Percentiles rank a stretch among this genome's conserved stretches.
phyloP scores from a whole-genome alignment of 1,140 invertebrate species.

The Stegodyphus mimosarum region DNA sequence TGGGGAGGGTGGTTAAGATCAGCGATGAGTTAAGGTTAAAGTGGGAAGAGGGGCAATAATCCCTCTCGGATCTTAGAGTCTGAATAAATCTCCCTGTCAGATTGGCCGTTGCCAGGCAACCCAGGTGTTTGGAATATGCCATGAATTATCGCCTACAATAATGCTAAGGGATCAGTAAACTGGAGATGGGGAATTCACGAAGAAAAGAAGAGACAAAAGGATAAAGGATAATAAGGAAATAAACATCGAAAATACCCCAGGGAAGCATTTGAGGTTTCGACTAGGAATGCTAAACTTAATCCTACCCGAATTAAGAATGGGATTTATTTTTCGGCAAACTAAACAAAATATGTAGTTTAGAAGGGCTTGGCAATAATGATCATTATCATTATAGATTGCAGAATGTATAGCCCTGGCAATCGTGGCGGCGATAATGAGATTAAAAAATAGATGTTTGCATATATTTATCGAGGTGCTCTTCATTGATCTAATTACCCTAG shows the following conservation, averaged over 20 bases:
- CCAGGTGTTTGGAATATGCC: slow-evolving; percentile 53
- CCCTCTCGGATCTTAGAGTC: slow-evolving; percentile 38
- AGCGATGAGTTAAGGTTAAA: slow-evolving; percentile 12
- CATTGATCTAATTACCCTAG: too few species aligned
- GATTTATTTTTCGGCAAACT: slow-evolving; percentile 21
- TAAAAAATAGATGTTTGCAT: too few species aligned
- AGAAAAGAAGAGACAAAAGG: slow-evolving; percentile 50
- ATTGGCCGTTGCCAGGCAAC: slow-evolving; percentile 55
- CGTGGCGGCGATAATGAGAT: too few species aligned
- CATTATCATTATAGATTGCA: background rate
- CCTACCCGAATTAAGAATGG: slow-evolving; percentile 38
- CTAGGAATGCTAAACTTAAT: slow-evolving; percentile 28
- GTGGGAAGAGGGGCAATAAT: slow-evolving; percentile 40
- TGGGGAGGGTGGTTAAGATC: slow-evolving; percentile 7
- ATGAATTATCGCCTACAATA: slow-evolving; percentile 59
- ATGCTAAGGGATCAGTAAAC: slow-evolving; percentile 58
- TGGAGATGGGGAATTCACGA: slow-evolving; percentile 48
- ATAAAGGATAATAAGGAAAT: slow-evolving; percentile 55
- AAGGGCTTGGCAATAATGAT: background rate
- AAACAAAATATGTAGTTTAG: background rate
- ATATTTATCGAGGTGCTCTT: too few species aligned
- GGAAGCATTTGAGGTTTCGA: slow-evolving; percentile 17
- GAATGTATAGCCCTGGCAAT: background rate
- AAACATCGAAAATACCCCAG: slow-evolving; percentile 41
- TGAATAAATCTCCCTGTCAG: slow-evolving; percentile 61